Conservation (phyloP, 2,888 invertebrate genomes). For the Platycheirus albimanus region DNA sequence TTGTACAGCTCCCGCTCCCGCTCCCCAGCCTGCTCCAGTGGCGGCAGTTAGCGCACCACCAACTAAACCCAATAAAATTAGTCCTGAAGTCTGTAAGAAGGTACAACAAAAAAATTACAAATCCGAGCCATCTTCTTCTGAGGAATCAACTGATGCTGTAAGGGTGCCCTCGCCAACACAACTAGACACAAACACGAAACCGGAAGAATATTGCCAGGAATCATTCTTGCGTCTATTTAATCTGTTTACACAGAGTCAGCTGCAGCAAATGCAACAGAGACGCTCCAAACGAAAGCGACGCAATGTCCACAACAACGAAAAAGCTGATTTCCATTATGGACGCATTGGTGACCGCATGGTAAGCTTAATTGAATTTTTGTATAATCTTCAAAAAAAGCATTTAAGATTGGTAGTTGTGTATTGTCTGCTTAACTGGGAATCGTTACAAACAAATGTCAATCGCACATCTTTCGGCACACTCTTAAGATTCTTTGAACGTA, state of each 20-base stretch:
- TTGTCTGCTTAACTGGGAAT: too few relatives aligned
- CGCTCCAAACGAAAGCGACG: slow-evolving; percentile 81
- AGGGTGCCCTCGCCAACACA: slow-evolving; percentile 37
- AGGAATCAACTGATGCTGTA: slow-evolving; percentile 76
- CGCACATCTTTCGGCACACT: too few relatives aligned
- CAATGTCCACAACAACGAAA: slow-evolving; percentile 80
- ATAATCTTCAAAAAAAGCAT: too few relatives aligned
- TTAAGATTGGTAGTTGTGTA: too few relatives aligned
- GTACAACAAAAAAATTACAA: slow-evolving; percentile 47
- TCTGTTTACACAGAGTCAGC: slow-evolving; percentile 79
- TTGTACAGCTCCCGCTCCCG: slow-evolving; percentile 2
- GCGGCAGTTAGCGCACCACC: neutral
- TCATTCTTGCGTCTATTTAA: slow-evolving; percentile 79
- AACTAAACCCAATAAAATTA: slow-evolving; percentile 5
- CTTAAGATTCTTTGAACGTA: too few relatives aligned
- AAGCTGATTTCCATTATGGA: slow-evolving; percentile 82
- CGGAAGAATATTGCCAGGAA: slow-evolving; percentile 79
- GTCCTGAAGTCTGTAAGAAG: slow-evolving; percentile 33
- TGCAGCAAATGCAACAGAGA: slow-evolving; percentile 79
- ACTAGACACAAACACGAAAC: slow-evolving; percentile 74
- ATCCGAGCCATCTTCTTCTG: slow-evolving; percentile 76
- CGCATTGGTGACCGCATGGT: slow-evolving; percentile 78
- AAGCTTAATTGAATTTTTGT: slow-evolving; percentile 24
- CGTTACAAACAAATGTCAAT: too few relatives aligned
- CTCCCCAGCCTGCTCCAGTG: slow-evolving; percentile 59